Evolutionary conservation across 2,888 invertebrate species (phyloP).

Genomic region (Aleiodes alternator): DNA sequence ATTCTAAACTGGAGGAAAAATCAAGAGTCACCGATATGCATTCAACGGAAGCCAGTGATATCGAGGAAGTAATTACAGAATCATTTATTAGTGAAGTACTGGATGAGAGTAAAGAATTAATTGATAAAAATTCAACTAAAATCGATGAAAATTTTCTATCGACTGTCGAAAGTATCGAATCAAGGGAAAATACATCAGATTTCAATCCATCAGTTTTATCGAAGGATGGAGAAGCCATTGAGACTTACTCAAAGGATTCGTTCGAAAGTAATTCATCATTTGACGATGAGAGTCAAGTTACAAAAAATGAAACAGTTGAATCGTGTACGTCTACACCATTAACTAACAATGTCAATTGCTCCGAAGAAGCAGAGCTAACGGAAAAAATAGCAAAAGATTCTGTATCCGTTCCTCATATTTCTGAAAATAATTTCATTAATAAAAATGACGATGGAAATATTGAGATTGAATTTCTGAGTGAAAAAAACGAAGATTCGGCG

Average conservation of each 20-base stretch:
- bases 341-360: background rate
- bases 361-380: background rate
- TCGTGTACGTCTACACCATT: background rate
- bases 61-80: conserved; percentile 34
- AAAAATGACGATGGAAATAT: too few species aligned
- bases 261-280: conserved; percentile 46
- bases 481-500: too few species aligned
- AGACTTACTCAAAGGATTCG: conserved; percentile 50
- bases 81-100: conserved; percentile 39
- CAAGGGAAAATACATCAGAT: conserved; percentile 12
- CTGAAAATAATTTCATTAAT: too few species aligned
- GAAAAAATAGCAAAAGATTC: conserved; percentile 26
- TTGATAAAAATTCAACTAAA: background rate
- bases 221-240: background rate
- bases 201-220: background rate
- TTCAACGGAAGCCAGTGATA: background rate
- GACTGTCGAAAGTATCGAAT: conserved; percentile 13
- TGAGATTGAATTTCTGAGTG: too few species aligned
- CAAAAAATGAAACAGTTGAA: background rate
- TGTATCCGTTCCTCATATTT: background rate
- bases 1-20: background rate
- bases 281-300: conserved; percentile 9
- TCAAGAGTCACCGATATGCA: background rate
- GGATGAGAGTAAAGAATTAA: background rate
- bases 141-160: background rate